Evolutionary conservation across 2,888 invertebrate species (phyloP).

Genomic region (Drosophila mimica): DNA sequence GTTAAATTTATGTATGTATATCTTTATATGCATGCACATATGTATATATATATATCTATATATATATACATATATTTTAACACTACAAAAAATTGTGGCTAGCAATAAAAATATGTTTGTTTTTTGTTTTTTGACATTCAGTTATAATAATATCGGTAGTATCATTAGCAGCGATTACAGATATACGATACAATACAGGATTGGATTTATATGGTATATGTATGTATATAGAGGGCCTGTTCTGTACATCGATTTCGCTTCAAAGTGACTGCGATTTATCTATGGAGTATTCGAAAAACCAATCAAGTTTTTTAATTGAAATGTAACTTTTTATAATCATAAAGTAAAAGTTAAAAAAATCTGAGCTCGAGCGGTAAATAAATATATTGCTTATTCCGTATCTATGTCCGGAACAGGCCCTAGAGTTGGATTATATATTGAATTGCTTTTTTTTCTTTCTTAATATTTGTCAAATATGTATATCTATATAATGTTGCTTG

Average conservation of each 20-base stretch:
- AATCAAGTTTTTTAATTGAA: not conserved
- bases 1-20: conserved; percentile 45
- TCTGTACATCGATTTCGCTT: conserved; percentile 2
- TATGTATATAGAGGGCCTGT: conserved; percentile 15
- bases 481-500: conserved; percentile 38
- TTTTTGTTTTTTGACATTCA: conserved; percentile 47
- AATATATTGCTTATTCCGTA: not conserved
- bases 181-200: conserved; percentile 26
- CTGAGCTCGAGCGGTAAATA: not conserved
- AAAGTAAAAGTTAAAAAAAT: not conserved
- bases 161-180: conserved; percentile 55
- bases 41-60: conserved; percentile 30
- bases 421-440: not conserved
- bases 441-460: not conserved
- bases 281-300: not conserved
- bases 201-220: conserved; percentile 26
- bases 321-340: not conserved
- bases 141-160: conserved; percentile 64
- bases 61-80: conserved; percentile 25
- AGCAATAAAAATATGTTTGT: conserved; percentile 70
- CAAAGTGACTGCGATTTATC: not conserved
- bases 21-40: conserved; percentile 23
- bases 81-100: conserved; percentile 75
- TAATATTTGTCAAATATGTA: conserved; percentile 33
- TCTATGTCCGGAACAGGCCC: conserved; percentile 6